Base-by-base conservation (phyloP, 2,888 invertebrate genomes). In the Drosophila lacicola region DNA sequence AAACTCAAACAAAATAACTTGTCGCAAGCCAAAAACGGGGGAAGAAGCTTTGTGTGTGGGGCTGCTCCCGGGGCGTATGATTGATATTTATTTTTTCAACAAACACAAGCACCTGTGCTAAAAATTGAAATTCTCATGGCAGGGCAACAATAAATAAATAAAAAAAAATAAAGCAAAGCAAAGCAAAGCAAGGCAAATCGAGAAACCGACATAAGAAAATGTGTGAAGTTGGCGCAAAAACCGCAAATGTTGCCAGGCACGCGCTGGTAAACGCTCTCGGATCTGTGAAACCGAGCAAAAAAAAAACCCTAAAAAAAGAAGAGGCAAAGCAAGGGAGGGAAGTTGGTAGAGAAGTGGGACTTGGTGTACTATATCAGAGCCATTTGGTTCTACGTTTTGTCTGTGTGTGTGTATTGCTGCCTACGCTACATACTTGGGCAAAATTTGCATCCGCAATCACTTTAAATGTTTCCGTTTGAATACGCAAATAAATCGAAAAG, bases 391-490 rank as follows among this genome's bases (percentile, higher is more conserved):
- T 57, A 53, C 45, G 51, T 58, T 19, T 57, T 61, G 53, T 10
- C 50, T 14, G 0, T 5, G 21, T 50, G 11, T 41, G 41, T 41
- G 41, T 9, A 1, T 53, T 42, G 57, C 58, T 71, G 78, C 70
- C 81, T 68, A 71, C 68, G 47, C 29, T 34, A 47, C 50, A 61
- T 50, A 74, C 61, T 77, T 51, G 68, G 58, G 17, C 47, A 63
- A 77, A 76, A 83, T 83, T 88, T 85, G 85, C 89, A 88, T 88
- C 86, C 86, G 86, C 88, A 89, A 89, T 88, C 88, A 88, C 89
- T 89, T 90, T 88, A 90, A 89, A 83, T 89, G 89, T 85, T 89
- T 90, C 88, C 89, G 89, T 83, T 85, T 84, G 88, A 86, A 90
- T 89, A 90, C 88, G 82, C 88, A 90, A 87, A 84, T 89, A 89